Evolutionary conservation across 2,113 vertebrate species (phyloP).

Genomic region (Rhinoderma darwinii): DNA sequence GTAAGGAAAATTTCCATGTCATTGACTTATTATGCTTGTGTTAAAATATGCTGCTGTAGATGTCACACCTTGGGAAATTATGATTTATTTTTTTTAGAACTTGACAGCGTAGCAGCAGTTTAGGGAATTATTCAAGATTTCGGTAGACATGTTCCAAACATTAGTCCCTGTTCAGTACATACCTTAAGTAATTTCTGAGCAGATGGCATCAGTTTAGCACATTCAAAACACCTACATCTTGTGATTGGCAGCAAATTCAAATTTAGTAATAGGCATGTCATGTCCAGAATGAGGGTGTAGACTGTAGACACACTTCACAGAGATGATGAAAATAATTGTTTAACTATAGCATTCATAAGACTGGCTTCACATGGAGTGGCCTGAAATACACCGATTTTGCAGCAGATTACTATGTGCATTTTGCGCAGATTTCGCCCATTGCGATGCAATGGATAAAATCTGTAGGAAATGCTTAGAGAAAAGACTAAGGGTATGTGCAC

Average conservation of each 20-base stretch:
- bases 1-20: background rate
- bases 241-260: conserved; percentile 11
- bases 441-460: no score
- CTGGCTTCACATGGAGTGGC: no score
- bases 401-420: no score
- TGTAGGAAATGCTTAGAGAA: no score
- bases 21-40: background rate
- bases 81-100: conserved; percentile 14
- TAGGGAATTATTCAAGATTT: conserved; percentile 32
- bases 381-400: no score
- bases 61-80: conserved; percentile 36
- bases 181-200: conserved; percentile 39
- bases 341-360: background rate
- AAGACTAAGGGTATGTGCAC: no score
- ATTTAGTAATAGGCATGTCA: background rate
- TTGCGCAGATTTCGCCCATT: no score
- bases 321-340: background rate
- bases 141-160: conserved; percentile 27
- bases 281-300: conserved; percentile 14
- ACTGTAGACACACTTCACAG: background rate
- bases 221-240: background rate
- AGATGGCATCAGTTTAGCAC: conserved; percentile 44
- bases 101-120: conserved; percentile 23
- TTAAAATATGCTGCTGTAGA: conserved; percentile 10
- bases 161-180: background rate